These are phyloP conservation scores for Asarcornis scutulata DNA, from an alignment of 2,113 vertebrate species.

Conservation along the genomic window DNA sequence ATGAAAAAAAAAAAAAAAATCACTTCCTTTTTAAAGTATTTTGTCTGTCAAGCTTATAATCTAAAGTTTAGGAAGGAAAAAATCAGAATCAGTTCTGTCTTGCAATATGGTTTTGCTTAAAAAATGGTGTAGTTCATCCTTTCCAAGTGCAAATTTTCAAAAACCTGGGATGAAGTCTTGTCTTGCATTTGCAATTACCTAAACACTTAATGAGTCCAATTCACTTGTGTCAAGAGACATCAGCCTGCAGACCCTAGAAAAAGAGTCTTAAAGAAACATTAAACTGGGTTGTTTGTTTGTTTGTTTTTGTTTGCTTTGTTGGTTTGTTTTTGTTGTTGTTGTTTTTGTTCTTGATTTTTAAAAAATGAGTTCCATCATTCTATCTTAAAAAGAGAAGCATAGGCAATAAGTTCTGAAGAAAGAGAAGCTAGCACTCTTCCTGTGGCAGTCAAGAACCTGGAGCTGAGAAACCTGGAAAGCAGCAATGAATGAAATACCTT, in stretches of 20 bases:
- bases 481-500: neutral
- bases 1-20: neutral
- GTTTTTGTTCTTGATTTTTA: neutral
- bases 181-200: neutral
- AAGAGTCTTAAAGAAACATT: neutral
- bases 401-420: neutral
- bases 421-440: neutral
- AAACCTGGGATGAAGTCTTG: neutral
- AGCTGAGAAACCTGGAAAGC: neutral
- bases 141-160: neutral
- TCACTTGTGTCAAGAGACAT: neutral
- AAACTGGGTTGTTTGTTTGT: neutral
- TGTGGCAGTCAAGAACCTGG: rapidly evolving
- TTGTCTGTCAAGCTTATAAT: neutral
- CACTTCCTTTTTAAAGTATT: neutral
- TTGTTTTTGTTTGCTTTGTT: no score
- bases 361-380: neutral
- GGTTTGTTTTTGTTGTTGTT: no score
- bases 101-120: neutral
- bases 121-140: neutral
- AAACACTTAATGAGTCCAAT: neutral
- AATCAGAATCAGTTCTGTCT: neutral
- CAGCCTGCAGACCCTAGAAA: neutral
- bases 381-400: neutral
- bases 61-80: neutral